Percentiles rank a stretch among this genome's conserved stretches.
phyloP scores from a whole-genome alignment of 1,140 invertebrate species.

The Lepidostoma basale region DNA sequence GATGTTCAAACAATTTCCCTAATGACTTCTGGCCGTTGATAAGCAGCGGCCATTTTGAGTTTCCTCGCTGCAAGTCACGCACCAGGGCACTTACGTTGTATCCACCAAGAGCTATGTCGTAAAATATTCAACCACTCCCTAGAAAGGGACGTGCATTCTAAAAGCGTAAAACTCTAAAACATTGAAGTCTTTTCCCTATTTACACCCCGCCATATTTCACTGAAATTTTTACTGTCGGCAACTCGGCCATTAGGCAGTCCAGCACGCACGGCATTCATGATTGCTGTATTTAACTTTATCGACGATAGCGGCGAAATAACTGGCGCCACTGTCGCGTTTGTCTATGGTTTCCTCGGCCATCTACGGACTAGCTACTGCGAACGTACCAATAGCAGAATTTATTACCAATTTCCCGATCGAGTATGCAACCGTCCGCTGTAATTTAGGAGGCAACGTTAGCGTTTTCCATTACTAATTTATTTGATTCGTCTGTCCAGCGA shows the following conservation, averaged over 20 bases:
- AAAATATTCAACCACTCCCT: not conserved
- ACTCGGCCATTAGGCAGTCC: not conserved
- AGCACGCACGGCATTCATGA: conserved; percentile 30
- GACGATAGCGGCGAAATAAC: conserved; percentile 30
- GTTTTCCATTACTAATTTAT: conserved; percentile 17
- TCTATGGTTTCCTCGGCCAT: conserved; percentile 19
- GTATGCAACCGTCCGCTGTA: conserved; percentile 17
- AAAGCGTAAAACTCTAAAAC: not conserved
- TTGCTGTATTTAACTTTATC: conserved; percentile 39
- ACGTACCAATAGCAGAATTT: conserved; percentile 18
- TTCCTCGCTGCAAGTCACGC: conserved; percentile 19
- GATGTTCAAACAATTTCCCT: conserved; percentile 43
- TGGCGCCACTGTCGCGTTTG: conserved; percentile 28
- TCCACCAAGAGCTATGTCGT: not conserved
- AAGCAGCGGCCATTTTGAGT: conserved; percentile 29
- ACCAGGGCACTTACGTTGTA: conserved; percentile 5
- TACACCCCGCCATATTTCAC: not conserved
- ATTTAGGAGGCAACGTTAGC: conserved; percentile 12
- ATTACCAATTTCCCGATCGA: conserved; percentile 23
- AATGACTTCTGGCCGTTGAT: conserved; percentile 40
- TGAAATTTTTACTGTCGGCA: not conserved
- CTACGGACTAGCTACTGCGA: not conserved
- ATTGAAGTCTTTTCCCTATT: not conserved
- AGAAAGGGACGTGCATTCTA: not conserved
- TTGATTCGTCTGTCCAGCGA: not conserved